phyloP scores from a whole-genome alignment of 2,888 invertebrate genomes.

The Metalampra italica region DNA sequence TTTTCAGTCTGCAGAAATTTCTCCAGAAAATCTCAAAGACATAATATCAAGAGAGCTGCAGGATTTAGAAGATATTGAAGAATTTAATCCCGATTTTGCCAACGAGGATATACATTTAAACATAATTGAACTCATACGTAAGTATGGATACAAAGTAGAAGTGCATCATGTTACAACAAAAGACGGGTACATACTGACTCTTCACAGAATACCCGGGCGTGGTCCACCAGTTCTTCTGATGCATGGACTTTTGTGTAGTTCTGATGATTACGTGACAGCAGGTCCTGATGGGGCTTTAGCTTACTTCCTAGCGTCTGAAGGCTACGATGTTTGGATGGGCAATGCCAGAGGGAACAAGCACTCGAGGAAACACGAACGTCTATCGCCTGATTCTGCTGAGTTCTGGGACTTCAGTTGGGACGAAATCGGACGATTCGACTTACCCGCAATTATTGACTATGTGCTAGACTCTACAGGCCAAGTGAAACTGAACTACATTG shows the following conservation, averaged over 20 bases:
- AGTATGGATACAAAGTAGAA: slow-evolving; percentile 46
- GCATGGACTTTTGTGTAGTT: slow-evolving; percentile 54
- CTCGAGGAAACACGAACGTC: slow-evolving; percentile 71
- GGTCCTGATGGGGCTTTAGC: slow-evolving; percentile 48
- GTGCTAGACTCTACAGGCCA: slow-evolving; percentile 71
- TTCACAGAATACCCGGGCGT: slow-evolving; percentile 46
- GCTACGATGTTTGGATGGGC: slow-evolving; percentile 88
- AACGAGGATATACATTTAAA: slow-evolving; percentile 37
- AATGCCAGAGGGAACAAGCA: slow-evolving; percentile 87
- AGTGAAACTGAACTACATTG: slow-evolving; percentile 81
- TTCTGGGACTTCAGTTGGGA: slow-evolving; percentile 89
- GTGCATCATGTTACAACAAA: slow-evolving; percentile 38
- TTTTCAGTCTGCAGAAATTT: neutral
- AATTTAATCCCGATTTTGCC: neutral
- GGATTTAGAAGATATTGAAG: neutral
- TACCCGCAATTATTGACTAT: slow-evolving; percentile 85
- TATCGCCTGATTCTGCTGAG: slow-evolving; percentile 31
- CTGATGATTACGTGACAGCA: slow-evolving; percentile 51
- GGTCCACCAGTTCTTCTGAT: slow-evolving; percentile 50
- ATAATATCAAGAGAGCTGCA: neutral
- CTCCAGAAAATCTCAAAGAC: neutral
- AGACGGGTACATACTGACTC: slow-evolving; percentile 45
- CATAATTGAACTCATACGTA: slow-evolving; percentile 35
- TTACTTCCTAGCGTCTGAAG: slow-evolving; percentile 76
- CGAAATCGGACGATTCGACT: slow-evolving; percentile 86